Conservation (phyloP, 1,140 invertebrate genomes). For the Bombus waltoni region DNA sequence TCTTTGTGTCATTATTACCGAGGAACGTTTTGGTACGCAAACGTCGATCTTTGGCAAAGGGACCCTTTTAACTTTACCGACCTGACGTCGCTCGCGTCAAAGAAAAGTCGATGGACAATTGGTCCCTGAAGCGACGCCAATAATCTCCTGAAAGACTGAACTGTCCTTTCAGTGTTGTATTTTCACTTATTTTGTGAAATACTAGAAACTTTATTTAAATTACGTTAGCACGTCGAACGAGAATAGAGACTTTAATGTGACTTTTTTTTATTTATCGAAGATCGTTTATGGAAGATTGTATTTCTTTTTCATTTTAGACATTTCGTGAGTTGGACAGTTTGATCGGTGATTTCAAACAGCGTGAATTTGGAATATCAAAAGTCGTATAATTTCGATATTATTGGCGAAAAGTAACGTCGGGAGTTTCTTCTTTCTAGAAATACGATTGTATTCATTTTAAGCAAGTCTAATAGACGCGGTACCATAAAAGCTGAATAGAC, state of each 20-base stretch:
- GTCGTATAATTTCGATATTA: no score
- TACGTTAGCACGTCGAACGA: neutral
- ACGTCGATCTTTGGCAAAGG: neutral
- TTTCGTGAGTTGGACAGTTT: no score
- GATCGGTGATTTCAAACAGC: no score
- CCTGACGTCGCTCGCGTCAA: neutral
- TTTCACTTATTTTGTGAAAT: neutral
- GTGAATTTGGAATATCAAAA: no score
- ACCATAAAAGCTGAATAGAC: no score
- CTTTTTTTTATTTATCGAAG: neutral
- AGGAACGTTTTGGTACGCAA: conserved; percentile 34
- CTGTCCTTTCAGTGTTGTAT: neutral
- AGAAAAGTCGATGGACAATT: neutral
- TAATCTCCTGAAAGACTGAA: neutral
- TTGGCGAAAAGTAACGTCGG: no score
- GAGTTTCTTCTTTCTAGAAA: no score
- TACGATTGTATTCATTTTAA: no score
- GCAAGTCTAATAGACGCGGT: no score
- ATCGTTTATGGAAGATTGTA: neutral
- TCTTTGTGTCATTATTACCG: conserved; percentile 67
- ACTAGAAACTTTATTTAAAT: no score
- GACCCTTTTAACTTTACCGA: conserved; percentile 37
- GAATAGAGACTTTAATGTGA: neutral
- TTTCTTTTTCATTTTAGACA: no score
- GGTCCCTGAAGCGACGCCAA: neutral